Percentiles rank a stretch among this genome's conserved stretches.
Conservation (phyloP, 1,140 invertebrate species). For the Lerema accius region DNA sequence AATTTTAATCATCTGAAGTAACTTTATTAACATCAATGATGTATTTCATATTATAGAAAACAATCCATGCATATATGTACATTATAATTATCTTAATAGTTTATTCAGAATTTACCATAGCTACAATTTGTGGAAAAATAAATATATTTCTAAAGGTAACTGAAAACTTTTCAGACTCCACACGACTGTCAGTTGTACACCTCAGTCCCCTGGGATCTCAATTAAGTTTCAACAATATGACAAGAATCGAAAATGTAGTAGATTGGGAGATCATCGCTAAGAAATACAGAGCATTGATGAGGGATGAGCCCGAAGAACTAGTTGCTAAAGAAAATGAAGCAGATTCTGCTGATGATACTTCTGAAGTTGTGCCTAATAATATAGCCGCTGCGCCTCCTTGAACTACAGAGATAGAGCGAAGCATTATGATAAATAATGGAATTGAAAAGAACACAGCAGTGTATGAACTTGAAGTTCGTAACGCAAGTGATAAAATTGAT, state of each 20-base stretch:
- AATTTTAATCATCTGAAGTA: no score
- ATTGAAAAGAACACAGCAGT: not conserved
- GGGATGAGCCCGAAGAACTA: conserved; percentile 85
- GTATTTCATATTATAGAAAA: no score
- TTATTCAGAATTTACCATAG: no score
- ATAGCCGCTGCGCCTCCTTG: conserved; percentile 64
- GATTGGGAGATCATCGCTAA: conserved; percentile 95
- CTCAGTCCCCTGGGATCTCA: conserved; percentile 92
- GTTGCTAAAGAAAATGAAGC: conserved; percentile 81
- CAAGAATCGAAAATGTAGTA: conserved; percentile 93
- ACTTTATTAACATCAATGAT: no score
- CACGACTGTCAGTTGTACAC: conserved; percentile 89
- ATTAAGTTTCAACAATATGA: conserved; percentile 89
- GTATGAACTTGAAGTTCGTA: not conserved
- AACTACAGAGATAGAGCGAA: no score
- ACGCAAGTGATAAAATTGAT: not conserved
- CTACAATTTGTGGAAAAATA: no score
- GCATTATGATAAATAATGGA: conserved; percentile 1
- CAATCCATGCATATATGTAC: no score
- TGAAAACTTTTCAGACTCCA: conserved; percentile 88
- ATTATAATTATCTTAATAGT: no score
- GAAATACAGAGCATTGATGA: conserved; percentile 92
- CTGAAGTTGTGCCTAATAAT: conserved; percentile 74
- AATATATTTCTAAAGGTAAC: no score
- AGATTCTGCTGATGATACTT: conserved; percentile 73